Conservation (phyloP, 2,113 vertebrate genomes). For the Neolamprologus sp. region DNA sequence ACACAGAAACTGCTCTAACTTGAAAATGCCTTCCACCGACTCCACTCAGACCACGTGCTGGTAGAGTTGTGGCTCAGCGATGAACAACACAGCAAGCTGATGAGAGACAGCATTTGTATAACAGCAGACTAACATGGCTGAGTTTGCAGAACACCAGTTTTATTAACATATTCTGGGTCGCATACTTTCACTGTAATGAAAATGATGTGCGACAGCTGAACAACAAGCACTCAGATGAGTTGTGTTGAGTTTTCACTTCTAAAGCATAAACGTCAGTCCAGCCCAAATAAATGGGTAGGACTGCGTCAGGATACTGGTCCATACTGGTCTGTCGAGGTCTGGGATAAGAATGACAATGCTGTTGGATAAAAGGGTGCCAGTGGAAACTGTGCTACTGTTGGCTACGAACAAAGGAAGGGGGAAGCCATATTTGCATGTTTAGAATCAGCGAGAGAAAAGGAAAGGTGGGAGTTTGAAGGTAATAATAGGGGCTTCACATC, state of each 20-base stretch:
- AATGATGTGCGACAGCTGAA: not conserved
- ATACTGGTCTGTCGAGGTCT: not conserved
- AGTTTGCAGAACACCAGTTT: not conserved
- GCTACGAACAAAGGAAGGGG: not conserved
- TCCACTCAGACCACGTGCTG: not conserved
- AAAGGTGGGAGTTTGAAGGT: not conserved
- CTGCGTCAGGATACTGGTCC: not conserved
- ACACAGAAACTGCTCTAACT: not conserved
- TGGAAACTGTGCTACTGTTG: not conserved
- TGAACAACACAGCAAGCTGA: not conserved
- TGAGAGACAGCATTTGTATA: not conserved
- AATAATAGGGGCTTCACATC: not conserved
- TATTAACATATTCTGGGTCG: not conserved
- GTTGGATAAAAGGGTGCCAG: not conserved
- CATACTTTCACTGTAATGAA: not conserved
- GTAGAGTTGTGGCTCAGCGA: not conserved
- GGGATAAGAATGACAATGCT: not conserved
- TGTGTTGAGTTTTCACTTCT: not conserved
- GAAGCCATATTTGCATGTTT: not conserved
- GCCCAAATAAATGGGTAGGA: not conserved
- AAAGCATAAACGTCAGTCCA: not conserved
- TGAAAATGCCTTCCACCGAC: not conserved
- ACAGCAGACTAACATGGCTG: not conserved
- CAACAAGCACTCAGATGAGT: not conserved
- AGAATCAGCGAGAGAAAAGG: not conserved